These are phyloP conservation scores for Diadumene lineata DNA, from an alignment of 92 coral and sea anemone genomes.

Conservation along the genomic window DNA sequence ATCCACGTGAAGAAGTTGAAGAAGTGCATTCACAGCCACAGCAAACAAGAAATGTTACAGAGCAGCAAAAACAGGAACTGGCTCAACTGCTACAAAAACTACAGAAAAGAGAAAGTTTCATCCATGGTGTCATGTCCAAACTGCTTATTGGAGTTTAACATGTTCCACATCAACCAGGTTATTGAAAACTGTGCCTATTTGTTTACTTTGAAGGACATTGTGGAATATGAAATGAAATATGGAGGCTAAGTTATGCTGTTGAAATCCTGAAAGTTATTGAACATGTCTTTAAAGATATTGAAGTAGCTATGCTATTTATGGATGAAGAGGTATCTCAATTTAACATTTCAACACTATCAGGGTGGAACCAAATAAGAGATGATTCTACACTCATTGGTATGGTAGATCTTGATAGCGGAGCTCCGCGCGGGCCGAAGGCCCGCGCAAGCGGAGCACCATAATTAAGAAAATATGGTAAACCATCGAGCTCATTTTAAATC, in stretches of 20 bases:
- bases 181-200: conserved; percentile 30
- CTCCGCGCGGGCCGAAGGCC: too few relatives aligned
- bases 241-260: conserved; percentile 52
- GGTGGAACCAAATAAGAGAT: conserved; percentile 54
- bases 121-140: conserved; percentile 68
- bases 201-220: conserved; percentile 49
- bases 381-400: conserved; percentile 42
- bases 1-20: neutral
- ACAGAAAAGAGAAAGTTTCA: conserved; percentile 4
- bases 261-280: neutral
- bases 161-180: conserved; percentile 64
- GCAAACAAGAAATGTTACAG: conserved; percentile 7
- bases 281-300: conserved; percentile 8
- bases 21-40: neutral
- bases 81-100: neutral
- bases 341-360: conserved; percentile 32
- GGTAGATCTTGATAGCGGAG: conserved; percentile 39
- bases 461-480: too few relatives aligned
- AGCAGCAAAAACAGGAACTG: neutral
- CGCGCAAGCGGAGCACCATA: too few relatives aligned
- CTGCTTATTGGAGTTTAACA: conserved; percentile 53
- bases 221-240: conserved; percentile 50
- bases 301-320: neutral
- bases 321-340: neutral
- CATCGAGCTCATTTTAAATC: too few relatives aligned